Percentiles rank a stretch among this genome's conserved stretches.
These are phyloP conservation scores for Epirrhoe tristata DNA, from an alignment of 2,888 invertebrate genomes.

Conservation along the genomic window DNA sequence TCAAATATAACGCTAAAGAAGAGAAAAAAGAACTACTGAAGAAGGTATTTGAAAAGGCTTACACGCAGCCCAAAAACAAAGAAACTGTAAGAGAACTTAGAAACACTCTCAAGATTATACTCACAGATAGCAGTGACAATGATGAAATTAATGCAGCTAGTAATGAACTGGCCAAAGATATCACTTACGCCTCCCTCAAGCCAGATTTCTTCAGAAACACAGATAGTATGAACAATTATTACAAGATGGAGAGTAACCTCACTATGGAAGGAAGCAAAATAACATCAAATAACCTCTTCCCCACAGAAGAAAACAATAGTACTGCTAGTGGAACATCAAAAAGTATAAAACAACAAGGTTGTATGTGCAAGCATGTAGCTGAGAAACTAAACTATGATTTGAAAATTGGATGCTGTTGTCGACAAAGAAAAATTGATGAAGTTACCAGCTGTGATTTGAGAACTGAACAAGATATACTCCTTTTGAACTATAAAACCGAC, in stretches of 20 bases:
- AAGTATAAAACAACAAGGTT: slow-evolving; percentile 43
- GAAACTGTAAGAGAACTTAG: slow-evolving; percentile 53
- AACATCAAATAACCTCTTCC: slow-evolving; percentile 42
- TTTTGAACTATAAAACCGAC: slow-evolving; percentile 48
- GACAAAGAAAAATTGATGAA: slow-evolving; percentile 48
- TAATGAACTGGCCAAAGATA: slow-evolving; percentile 55
- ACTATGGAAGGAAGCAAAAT: slow-evolving; percentile 43
- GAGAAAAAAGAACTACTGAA: slow-evolving; percentile 65
- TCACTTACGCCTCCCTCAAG: slow-evolving; percentile 57
- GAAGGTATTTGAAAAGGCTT: slow-evolving; percentile 59
- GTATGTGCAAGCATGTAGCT: slow-evolving; percentile 63
- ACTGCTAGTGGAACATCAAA: slow-evolving; percentile 45
- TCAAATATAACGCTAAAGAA: slow-evolving; percentile 49
- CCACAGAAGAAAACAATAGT: slow-evolving; percentile 52
- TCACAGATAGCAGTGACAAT: slow-evolving; percentile 63
- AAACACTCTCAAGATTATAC: slow-evolving; percentile 60
- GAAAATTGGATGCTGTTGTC: slow-evolving; percentile 50
- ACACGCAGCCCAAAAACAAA: slow-evolving; percentile 55
- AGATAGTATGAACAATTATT: slow-evolving; percentile 63
- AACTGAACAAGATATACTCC: slow-evolving; percentile 48
- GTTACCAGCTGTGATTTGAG: slow-evolving; percentile 58
- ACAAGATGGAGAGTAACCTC: slow-evolving; percentile 48
- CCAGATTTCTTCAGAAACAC: slow-evolving; percentile 57
- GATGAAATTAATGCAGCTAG: slow-evolving; percentile 49
- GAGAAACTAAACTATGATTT: slow-evolving; percentile 54